Evolutionary conservation across 2,888 invertebrate genomes (phyloP), one percentile per base, ranked within the genome.

Genomic region (Nomada hirtipes): DNA sequence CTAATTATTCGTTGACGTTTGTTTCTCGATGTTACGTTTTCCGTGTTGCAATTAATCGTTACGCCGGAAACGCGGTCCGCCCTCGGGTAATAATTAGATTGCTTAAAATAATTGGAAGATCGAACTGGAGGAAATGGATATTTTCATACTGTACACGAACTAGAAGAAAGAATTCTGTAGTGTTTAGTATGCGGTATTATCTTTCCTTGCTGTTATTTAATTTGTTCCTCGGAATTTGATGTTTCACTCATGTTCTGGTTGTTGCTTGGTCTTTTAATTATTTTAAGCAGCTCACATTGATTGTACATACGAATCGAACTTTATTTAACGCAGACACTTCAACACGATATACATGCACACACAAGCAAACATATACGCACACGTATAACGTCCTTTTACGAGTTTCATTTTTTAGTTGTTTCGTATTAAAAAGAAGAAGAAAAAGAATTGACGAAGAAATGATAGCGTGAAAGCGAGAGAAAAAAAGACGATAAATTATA

Each of bases 401-500:
- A 82, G 70, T 89, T 85, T 85, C n/a, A 18, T 10, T 10, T 73
- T 67, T 61, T 29, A 57, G 61, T 78, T 57, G 29, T 63, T 67
- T 67, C 67, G 60, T 86, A 77, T 84, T 65, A 72, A 65, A 60
- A 53, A 59, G 67, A 61, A 67, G 69, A 53, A 60, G 75, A 29
- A 67, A 36, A 47, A 29, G 52, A 59, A 36, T 63, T 59, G 73
- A 69, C 69, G 68, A 63, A 50, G 68, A 65, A 60, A 52, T 68
- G 63, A 65, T 78, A 44, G 64, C 61, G 64, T 55, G 79, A 75
- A 68, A 78, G 73, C 71, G 75, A 68, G 76, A 78, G 26, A 64
- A 42, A 63, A 67, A 60, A 79, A 68, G 67, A 82, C 87, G 88
- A 90, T 91, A 90, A 92, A 91, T 91, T 91, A 23, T 91, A 85